These are phyloP conservation scores for Tupaia tana DNA, from an alignment of 2,113 vertebrate species.

Conservation along the genomic window DNA sequence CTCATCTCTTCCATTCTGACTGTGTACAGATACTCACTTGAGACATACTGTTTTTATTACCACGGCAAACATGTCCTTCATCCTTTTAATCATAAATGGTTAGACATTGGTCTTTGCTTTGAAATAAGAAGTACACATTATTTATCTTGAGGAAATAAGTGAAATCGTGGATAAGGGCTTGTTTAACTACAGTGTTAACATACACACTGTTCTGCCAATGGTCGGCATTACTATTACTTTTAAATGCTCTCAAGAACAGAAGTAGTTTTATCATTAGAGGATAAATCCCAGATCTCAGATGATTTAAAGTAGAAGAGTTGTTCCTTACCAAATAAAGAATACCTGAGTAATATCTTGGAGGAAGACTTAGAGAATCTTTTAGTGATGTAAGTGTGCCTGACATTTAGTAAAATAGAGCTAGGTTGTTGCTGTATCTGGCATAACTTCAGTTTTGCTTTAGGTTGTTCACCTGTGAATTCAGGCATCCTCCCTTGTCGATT, in stretches of 20 bases:
- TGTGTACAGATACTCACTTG: not conserved
- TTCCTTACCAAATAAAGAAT: not conserved
- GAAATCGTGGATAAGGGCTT: not conserved
- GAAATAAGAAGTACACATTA: not conserved
- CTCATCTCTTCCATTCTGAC: not conserved
- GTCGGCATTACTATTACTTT: not conserved
- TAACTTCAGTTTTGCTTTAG: not conserved
- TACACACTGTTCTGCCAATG: not conserved
- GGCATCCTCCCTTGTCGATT: not conserved
- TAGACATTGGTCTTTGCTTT: not conserved
- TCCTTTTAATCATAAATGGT: not conserved
- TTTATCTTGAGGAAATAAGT: not conserved
- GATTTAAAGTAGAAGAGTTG: not conserved
- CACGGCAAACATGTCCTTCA: not conserved
- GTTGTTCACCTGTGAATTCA: not conserved
- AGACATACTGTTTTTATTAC: not conserved
- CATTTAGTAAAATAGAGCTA: not conserved
- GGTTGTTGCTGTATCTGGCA: not conserved
- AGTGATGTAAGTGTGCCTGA: not conserved
- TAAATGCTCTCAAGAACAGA: constrained; percentile 35
- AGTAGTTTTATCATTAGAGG: not conserved
- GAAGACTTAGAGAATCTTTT: not conserved
- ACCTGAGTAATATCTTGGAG: not conserved
- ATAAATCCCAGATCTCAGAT: not conserved
- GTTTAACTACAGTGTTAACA: not conserved